These are phyloP conservation scores for human (Homo sapiens) DNA, from an alignment of 2,113 vertebrate species.

Conservation along the genomic window DNA sequence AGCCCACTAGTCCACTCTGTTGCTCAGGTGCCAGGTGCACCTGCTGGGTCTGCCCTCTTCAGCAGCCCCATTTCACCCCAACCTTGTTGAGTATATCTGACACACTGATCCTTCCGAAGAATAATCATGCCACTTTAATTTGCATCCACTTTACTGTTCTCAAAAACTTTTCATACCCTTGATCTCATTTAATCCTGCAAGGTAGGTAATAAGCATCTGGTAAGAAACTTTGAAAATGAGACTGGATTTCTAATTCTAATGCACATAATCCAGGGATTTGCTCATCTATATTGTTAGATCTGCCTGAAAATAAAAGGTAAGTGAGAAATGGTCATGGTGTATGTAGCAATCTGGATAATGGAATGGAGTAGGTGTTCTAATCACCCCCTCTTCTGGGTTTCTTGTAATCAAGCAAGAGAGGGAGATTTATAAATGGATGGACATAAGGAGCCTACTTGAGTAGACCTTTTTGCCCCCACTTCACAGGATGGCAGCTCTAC, in stretches of 20 bases:
- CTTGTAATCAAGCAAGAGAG: background rate
- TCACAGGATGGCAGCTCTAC: background rate
- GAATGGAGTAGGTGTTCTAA: background rate
- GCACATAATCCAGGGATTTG: background rate
- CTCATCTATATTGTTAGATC: background rate
- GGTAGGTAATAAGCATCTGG: background rate
- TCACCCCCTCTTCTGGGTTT: background rate
- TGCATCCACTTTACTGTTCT: background rate
- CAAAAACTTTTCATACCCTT: background rate
- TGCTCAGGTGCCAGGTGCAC: rapidly evolving
- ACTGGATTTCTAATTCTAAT: background rate
- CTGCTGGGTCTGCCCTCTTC: background rate
- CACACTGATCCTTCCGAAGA: background rate
- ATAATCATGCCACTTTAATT: background rate
- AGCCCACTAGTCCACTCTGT: rapidly evolving
- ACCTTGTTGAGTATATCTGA: background rate
- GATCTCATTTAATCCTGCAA: background rate
- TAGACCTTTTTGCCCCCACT: background rate
- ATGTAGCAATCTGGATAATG: background rate
- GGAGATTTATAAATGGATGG: background rate
- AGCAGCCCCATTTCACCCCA: too few species aligned
- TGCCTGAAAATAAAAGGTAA: background rate
- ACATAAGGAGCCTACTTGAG: background rate
- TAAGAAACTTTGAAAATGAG: background rate
- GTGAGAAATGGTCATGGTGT: background rate